phyloP scores from a whole-genome alignment of 2,113 vertebrate genomes.

The Sinocyclocheilus grahami region DNA sequence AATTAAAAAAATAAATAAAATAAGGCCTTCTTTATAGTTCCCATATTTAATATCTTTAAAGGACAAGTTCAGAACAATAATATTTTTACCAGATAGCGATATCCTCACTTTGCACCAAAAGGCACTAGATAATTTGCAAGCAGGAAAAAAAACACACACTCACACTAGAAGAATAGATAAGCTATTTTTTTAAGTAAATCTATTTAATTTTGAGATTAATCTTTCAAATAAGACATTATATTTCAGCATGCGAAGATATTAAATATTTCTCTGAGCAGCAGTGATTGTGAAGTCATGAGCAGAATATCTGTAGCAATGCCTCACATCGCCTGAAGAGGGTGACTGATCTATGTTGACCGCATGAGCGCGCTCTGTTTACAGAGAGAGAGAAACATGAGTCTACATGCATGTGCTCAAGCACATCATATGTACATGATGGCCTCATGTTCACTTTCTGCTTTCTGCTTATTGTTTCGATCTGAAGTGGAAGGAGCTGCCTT shows the following conservation, averaged over 20 bases:
- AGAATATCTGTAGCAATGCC: background rate
- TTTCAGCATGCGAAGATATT: background rate
- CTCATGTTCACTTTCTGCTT: constrained; percentile 11
- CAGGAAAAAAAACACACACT: background rate
- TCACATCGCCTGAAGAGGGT: constrained; percentile 2
- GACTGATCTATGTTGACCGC: background rate
- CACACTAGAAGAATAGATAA: background rate
- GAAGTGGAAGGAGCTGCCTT: background rate
- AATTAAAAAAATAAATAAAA: no score
- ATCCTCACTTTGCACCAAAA: background rate
- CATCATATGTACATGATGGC: constrained; percentile 1
- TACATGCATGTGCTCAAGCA: background rate
- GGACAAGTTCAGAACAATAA: background rate
- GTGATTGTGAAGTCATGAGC: background rate
- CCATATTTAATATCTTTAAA: background rate
- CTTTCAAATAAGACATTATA: background rate
- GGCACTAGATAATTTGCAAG: background rate
- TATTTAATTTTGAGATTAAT: background rate
- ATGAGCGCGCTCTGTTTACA: background rate
- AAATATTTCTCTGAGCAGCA: background rate
- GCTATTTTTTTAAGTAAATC: background rate
- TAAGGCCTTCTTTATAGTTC: background rate
- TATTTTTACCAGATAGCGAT: background rate
- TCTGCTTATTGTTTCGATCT: background rate
- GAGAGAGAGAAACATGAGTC: background rate